phyloP scores from a whole-genome alignment of 2,113 vertebrate species.

The Ptychochromis oligacanthus region DNA sequence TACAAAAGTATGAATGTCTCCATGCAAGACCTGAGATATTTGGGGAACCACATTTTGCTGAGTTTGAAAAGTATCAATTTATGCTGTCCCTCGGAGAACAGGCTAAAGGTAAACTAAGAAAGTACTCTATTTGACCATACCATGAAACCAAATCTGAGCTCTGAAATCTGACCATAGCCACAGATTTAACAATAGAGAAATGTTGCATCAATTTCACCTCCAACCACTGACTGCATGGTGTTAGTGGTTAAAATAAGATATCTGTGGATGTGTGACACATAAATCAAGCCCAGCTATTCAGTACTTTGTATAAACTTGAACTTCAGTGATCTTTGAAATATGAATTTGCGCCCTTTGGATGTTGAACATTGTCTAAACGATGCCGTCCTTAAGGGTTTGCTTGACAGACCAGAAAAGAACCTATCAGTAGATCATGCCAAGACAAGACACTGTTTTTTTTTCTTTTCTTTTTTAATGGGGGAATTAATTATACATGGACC shows the following conservation, averaged over 20 bases:
- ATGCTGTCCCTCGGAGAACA: background rate
- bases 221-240: background rate
- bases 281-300: background rate
- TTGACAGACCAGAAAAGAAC: background rate
- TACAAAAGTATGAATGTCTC: background rate
- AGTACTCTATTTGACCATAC: background rate
- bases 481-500: background rate
- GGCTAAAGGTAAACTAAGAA: background rate
- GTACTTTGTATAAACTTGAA: background rate
- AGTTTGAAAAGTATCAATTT: background rate
- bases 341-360: background rate
- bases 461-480: rapidly evolving
- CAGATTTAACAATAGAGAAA: background rate
- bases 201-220: background rate
- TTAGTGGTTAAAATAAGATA: background rate
- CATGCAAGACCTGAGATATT: background rate
- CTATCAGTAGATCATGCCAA: rapidly evolving
- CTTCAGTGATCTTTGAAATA: background rate
- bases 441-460: background rate
- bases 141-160: background rate
- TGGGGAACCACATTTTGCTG: background rate
- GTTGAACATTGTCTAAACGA: background rate
- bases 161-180: background rate
- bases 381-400: background rate
- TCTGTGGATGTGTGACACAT: background rate